Base-by-base conservation (phyloP, 2,797 vertebrate species). In the Megalops cyprinoides region DNA sequence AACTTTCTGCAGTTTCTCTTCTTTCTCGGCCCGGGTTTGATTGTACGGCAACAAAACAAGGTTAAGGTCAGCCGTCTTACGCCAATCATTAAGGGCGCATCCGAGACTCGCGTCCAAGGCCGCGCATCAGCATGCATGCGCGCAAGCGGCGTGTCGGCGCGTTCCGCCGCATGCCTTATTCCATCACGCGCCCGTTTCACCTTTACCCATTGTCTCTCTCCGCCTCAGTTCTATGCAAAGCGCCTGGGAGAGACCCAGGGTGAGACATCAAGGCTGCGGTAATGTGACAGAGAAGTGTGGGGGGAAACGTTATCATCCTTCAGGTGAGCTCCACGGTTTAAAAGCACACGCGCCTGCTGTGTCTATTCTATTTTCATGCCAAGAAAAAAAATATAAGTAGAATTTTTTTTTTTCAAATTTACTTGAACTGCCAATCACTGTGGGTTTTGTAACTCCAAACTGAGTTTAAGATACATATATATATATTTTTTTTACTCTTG, bases 341-440 rank as follows among this genome's bases (percentile, higher is more conserved):
- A 65, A 65, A n/a, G 65, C 28, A 60, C 25, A 28, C 34, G 12
- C 34, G 23, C 49, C 69, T 56, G 46, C n/a, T n/a, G n/a, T n/a
- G 34, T 44, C 23, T 65, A 28, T 65, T 28, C 25, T 12, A 4
- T 65, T 65, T 65, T n/a, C 25, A n/a, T 3, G 25, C 60, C n/a
- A n/a, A n/a, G n/a, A 10, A 25, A 25, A 65, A 65, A 65, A 48
- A 48, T 48, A 10, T 25, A 78, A 78, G 25, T 48, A 79, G 67
- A 20, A 74, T 73, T n/a, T n/a, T n/a, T n/a, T n/a, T n/a, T n/a
- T n/a, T n/a, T 56, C 55, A 53, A 65, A 79, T 79, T 73, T 73
- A 79, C 73, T 79, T 79, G 46, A 79, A 8, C 78, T 79, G 78
- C 49, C 78, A 79, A 46, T 73, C 65, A 79, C 65, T 42, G 37